These are phyloP conservation scores for Catostomus latipinnis DNA, from an alignment of 2,797 vertebrate species.

Conservation along the genomic window DNA sequence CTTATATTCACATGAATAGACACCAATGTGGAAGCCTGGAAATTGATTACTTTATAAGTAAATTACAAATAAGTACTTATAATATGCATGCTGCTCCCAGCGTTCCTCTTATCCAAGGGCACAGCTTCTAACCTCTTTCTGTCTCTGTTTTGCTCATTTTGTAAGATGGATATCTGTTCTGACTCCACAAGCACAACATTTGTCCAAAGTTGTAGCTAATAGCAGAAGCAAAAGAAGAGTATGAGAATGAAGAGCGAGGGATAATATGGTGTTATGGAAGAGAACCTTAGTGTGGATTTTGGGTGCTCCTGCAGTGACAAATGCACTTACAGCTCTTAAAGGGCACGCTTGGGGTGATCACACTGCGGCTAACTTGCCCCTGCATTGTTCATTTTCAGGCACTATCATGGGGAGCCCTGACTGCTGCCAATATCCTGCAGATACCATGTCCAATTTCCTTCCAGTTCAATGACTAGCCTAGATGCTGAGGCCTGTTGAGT, in stretches of 20 bases:
- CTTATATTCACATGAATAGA: no score
- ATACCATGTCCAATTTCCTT: slow-evolving; percentile 38
- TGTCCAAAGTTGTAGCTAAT: slow-evolving; percentile 23
- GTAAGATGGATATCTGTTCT: slow-evolving; percentile 31
- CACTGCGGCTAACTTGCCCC: slow-evolving; percentile 44
- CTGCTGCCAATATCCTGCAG: slow-evolving; percentile 34
- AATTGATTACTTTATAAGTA: no score
- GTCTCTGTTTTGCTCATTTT: slow-evolving; percentile 10
- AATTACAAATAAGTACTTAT: neutral
- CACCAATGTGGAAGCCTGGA: no score
- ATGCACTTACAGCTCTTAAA: slow-evolving; percentile 48
- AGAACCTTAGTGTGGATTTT: slow-evolving; percentile 46
- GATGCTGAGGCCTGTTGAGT: slow-evolving; percentile 25
- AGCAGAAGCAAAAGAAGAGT: slow-evolving; percentile 28
- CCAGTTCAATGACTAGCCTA: slow-evolving; percentile 40
- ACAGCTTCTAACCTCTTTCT: slow-evolving; percentile 35
- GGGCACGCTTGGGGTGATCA: slow-evolving; percentile 48
- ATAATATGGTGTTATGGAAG: slow-evolving; percentile 48
- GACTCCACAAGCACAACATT: slow-evolving; percentile 34
- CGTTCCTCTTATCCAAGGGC: slow-evolving; percentile 19
- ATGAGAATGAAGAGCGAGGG: slow-evolving; percentile 26
- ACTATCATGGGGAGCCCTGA: slow-evolving; percentile 21
- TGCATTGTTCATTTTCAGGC: slow-evolving; percentile 21
- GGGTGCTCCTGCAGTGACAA: slow-evolving; percentile 49
- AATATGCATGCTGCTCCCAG: neutral